Percentiles rank a stretch among this genome's conserved stretches.
phyloP scores from a whole-genome alignment of 2,113 vertebrate genomes.

The Castor canadensis region DNA sequence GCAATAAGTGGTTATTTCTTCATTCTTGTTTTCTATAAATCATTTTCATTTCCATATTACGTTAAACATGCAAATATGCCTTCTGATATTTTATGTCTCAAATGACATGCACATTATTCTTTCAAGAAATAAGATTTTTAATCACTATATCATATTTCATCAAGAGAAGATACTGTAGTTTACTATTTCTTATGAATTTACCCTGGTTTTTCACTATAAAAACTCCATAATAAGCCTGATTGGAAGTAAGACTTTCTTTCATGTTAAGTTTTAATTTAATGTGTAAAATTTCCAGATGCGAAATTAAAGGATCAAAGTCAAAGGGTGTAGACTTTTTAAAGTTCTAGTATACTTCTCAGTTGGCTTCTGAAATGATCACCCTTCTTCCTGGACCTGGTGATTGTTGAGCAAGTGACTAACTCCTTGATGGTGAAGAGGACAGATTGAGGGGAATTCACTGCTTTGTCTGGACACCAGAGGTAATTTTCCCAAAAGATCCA shows the following conservation, averaged over 20 bases:
- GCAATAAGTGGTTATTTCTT: neutral
- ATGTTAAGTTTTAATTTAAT: slow-evolving; percentile 24
- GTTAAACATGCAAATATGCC: neutral
- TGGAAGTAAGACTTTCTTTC: neutral
- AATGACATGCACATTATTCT: neutral
- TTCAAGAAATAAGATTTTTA: neutral
- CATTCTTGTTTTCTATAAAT: neutral
- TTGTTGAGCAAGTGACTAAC: neutral
- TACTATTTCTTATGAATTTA: neutral
- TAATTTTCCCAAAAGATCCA: neutral
- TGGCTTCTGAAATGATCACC: neutral
- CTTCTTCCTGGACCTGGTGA: neutral
- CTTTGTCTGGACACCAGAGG: neutral
- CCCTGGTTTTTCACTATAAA: neutral
- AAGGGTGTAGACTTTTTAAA: neutral
- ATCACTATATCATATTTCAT: neutral
- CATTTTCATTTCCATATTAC: neutral
- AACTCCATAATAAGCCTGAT: neutral
- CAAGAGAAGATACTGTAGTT: neutral
- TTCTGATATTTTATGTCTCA: neutral
- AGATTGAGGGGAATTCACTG: neutral
- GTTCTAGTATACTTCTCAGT: neutral
- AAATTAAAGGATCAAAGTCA: slow-evolving; percentile 9
- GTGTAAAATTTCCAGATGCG: neutral
- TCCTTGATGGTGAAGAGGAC: neutral